A percentile compares a stretch with the other conserved stretches of the same genome.
Evolutionary conservation across 2,888 invertebrate genomes (phyloP).

Genomic region (Achlya flavicornis): DNA sequence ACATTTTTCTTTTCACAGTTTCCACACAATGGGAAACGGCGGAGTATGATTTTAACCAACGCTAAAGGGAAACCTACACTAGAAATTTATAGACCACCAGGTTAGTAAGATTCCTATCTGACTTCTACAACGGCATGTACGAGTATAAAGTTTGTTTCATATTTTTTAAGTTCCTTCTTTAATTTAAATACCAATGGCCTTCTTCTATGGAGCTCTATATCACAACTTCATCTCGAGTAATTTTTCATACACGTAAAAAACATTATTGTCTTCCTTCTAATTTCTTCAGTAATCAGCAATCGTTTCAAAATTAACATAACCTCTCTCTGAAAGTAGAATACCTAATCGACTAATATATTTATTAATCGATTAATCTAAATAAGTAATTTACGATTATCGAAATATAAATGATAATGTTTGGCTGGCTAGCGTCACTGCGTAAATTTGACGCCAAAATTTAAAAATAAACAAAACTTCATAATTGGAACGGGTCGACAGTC

Average conservation of each 20-base stretch:
- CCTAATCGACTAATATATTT: neutral
- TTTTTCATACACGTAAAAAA: neutral
- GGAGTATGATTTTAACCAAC: slow-evolving; percentile 88
- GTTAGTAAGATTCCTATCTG: slow-evolving; percentile 74
- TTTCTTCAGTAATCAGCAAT: neutral
- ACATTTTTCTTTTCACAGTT: slow-evolving; percentile 63
- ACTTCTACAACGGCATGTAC: neutral
- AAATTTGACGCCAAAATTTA: slow-evolving; percentile 79
- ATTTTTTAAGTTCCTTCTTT: neutral
- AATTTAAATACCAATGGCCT: neutral
- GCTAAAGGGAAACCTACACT: slow-evolving; percentile 91
- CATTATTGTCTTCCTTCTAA: neutral
- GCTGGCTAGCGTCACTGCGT: slow-evolving; percentile 61
- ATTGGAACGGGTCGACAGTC: slow-evolving; percentile 80
- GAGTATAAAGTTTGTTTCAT: neutral
- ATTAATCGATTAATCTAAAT: neutral
- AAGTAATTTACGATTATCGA: neutral
- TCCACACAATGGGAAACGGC: slow-evolving; percentile 87
- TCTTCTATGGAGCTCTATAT: neutral
- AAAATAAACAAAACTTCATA: slow-evolving; percentile 82
- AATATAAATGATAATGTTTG: slow-evolving; percentile 51
- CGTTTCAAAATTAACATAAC: neutral
- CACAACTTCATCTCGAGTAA: neutral
- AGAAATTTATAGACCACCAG: slow-evolving; percentile 95
- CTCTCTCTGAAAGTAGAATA: neutral